Conservation (phyloP, 2,888 invertebrate species). For the Agrochola lota region DNA sequence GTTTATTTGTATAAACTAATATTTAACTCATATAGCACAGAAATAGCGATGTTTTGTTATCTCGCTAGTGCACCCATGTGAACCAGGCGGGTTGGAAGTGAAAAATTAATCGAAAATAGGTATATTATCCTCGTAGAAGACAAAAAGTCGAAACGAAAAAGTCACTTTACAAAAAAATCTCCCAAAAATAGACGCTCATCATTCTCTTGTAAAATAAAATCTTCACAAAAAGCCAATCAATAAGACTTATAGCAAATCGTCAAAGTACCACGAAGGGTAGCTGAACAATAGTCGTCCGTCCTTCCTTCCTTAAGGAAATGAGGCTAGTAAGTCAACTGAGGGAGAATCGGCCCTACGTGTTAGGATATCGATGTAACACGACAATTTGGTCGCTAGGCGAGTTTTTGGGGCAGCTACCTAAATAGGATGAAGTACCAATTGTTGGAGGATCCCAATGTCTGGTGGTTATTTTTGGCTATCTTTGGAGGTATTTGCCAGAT, state of each 20-base stretch:
- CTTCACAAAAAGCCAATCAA: conserved; percentile 56
- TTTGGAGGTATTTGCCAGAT: not conserved
- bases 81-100: too few species aligned
- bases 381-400: conserved; percentile 31
- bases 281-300: conserved; percentile 58
- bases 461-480: not conserved
- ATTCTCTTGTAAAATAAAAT: conserved; percentile 41
- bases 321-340: conserved; percentile 54
- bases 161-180: conserved; percentile 17
- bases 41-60: too few species aligned
- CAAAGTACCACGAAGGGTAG: conserved; percentile 55
- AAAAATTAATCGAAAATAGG: too few species aligned
- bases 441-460: not conserved
- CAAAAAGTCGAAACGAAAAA: conserved; percentile 15
- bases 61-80: too few species aligned
- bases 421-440: not conserved
- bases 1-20: too few species aligned
- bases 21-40: too few species aligned
- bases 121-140: too few species aligned
- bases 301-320: conserved; percentile 64
- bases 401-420: conserved; percentile 34
- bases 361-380: conserved; percentile 52
- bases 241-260: conserved; percentile 55
- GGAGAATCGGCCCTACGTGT: conserved; percentile 55
- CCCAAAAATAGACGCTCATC: conserved; percentile 20